phyloP scores from a whole-genome alignment of 92 coral and sea anemone genomes.

The Phenganax stokvisi region DNA sequence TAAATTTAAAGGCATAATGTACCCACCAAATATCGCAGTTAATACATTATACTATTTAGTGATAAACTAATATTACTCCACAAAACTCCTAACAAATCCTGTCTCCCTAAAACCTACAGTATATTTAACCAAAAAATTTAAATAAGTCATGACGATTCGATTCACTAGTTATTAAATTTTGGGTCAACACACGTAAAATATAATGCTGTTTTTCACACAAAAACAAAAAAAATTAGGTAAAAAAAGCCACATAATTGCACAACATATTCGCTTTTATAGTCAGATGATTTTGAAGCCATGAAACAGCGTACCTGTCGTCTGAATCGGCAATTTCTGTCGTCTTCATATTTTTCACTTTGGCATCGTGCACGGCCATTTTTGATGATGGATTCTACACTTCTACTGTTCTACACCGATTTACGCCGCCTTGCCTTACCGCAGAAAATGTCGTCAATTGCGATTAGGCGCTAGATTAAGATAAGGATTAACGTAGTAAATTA shows the following conservation, averaged over 20 bases:
- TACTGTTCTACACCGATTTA: not conserved
- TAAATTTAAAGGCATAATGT: too few relatives aligned
- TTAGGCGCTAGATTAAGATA: too few relatives aligned
- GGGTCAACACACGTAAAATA: not conserved
- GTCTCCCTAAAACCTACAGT: too few relatives aligned
- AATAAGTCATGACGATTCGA: not conserved
- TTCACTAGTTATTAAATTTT: not conserved
- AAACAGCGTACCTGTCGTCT: constrained; percentile 13
- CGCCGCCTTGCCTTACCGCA: not conserved
- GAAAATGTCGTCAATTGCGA: too few relatives aligned
- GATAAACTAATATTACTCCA: too few relatives aligned
- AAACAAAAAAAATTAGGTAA: not conserved
- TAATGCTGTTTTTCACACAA: not conserved
- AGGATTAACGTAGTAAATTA: too few relatives aligned
- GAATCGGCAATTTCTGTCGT: constrained; percentile 14
- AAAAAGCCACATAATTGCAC: not conserved
- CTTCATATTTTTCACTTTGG: constrained; percentile 4
- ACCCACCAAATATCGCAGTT: too few relatives aligned
- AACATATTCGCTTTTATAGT: not conserved
- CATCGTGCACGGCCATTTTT: constrained; percentile 30
- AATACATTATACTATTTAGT: too few relatives aligned
- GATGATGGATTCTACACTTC: not conserved
- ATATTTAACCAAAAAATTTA: not conserved
- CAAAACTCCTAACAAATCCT: too few relatives aligned
- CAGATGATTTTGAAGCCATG: not conserved